Conservation (phyloP, 30 jellyfish, hydroid and myxozoan species). For the Clytia hemisphaerica region DNA sequence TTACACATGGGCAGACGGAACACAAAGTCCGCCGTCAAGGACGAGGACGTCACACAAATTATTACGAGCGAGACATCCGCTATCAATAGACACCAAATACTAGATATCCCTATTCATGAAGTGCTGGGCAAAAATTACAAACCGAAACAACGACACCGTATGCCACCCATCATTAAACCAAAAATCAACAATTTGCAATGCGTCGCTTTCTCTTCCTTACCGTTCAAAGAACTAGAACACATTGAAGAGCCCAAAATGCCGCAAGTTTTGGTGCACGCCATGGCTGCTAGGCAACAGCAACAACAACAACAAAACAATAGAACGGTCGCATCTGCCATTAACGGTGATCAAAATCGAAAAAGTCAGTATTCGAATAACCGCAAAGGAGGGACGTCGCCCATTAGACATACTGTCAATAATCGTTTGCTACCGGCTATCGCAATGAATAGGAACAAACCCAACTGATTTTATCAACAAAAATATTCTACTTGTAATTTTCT, state of each 20-base stretch:
- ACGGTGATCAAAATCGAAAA: too few species aligned
- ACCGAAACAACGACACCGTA: constrained; percentile 74
- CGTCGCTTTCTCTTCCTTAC: constrained; percentile 76
- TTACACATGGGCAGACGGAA: constrained; percentile 49
- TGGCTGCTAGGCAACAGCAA: constrained; percentile 24
- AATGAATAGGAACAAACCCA: too few species aligned
- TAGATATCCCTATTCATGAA: constrained; percentile 27
- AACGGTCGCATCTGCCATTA: too few species aligned
- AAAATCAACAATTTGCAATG: constrained; percentile 73
- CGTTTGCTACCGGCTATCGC: too few species aligned
- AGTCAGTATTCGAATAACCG: too few species aligned
- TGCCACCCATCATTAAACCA: constrained; percentile 57
- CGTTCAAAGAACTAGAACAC: constrained; percentile 45
- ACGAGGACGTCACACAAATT: not conserved
- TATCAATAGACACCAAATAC: constrained; percentile 2
- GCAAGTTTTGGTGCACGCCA: constrained; percentile 32
- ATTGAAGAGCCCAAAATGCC: constrained; percentile 57
- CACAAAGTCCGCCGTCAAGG: constrained; percentile 35
- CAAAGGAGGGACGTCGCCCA: too few species aligned
- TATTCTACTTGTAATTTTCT: too few species aligned
- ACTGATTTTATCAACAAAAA: too few species aligned
- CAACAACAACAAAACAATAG: too few species aligned
- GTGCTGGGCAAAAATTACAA: constrained; percentile 79
- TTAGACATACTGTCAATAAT: too few species aligned
- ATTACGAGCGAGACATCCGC: not conserved